A percentile compares a stretch with the other conserved stretches of the same genome.
Evolutionary conservation across 1,140 invertebrate species (phyloP).

Genomic region (Drosophila nebulosa): DNA sequence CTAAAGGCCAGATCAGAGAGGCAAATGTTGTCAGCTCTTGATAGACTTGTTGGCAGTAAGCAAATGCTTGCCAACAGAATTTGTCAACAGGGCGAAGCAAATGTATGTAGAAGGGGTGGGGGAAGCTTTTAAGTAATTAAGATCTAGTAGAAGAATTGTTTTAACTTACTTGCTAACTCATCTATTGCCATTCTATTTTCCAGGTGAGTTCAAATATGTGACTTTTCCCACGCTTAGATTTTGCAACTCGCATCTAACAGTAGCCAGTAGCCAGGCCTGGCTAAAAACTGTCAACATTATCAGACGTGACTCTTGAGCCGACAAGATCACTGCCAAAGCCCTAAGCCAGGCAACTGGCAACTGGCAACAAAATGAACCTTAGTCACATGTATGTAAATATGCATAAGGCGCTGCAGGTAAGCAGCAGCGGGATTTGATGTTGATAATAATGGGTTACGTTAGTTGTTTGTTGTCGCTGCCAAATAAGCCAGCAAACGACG

Average conservation of each 20-base stretch:
- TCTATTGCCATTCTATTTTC: too few relatives aligned
- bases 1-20: constrained; percentile 18
- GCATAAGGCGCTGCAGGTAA: constrained; percentile 45
- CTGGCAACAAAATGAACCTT: constrained; percentile 5
- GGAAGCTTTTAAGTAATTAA: too few relatives aligned
- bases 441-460: constrained; percentile 57
- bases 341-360: constrained; percentile 3
- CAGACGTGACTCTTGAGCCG: constrained; percentile 63
- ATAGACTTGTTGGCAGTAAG: constrained; percentile 74
- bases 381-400: constrained; percentile 57
- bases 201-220: too few relatives aligned
- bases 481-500: constrained; percentile 50
- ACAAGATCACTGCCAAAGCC: constrained; percentile 70
- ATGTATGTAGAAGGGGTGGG: too few relatives aligned
- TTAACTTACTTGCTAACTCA: too few relatives aligned
- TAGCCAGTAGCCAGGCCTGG: constrained; percentile 56
- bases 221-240: constrained; percentile 35
- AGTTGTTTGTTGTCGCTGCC: constrained; percentile 32
- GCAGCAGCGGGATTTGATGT: constrained; percentile 54
- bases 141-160: too few relatives aligned
- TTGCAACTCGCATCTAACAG: constrained; percentile 31
- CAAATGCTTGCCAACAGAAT: constrained; percentile 11
- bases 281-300: constrained; percentile 68
- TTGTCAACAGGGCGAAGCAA: neutral
- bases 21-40: constrained; percentile 67